Evolutionary conservation across 2,113 vertebrate genomes (phyloP), one percentile per base, ranked within the genome.

Genomic region (Piaya cayana): DNA sequence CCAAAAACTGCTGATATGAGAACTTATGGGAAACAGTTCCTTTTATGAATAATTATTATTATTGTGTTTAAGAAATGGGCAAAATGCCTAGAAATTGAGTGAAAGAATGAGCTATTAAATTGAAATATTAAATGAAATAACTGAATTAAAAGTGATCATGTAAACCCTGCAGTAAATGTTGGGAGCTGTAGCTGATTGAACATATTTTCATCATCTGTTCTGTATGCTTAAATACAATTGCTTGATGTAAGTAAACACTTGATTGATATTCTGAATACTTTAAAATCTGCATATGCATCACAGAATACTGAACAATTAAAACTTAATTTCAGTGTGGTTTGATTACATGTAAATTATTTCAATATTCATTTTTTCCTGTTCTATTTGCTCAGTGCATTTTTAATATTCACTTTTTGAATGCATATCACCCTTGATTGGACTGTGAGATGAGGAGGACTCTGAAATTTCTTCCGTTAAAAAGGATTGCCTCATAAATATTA

Each of bases 81-180:
- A 97, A 86, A 72, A 92, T 97, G 96, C 96, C 97, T 97, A 96
- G 97, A 97, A 97, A 97, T 67, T 86, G 90, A 96, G 92, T 97
- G 95, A 97, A 97, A 96, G 96, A 96, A 96, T 71, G 80, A 96
- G 64, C 86, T 97, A 97, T 97, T 97, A 97, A 97, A 97, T 97
- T 97, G 96, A 97, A 97, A 97, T 97, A 97, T 97, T 97, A 97
- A 97, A 97, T 95, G 84, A 96, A 96, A 97, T 97, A 97, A 97
- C 95, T 97, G 96, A 97, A 97, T 97, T 97, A 95, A 96, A 96
- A 96, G 82, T 79, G 86, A 95, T 97, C 94, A 58, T 79, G 90
- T 96, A 97, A 97, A 91, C 88, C 71, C 72, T 83, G 81, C 89
- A 86, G 68, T 94, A 95, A 96, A 90, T 92, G 75, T 90, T 94